Percentiles rank a stretch among this genome's conserved stretches.
Conservation (phyloP, 2,888 invertebrate genomes). For the Agriopis marginaria region DNA sequence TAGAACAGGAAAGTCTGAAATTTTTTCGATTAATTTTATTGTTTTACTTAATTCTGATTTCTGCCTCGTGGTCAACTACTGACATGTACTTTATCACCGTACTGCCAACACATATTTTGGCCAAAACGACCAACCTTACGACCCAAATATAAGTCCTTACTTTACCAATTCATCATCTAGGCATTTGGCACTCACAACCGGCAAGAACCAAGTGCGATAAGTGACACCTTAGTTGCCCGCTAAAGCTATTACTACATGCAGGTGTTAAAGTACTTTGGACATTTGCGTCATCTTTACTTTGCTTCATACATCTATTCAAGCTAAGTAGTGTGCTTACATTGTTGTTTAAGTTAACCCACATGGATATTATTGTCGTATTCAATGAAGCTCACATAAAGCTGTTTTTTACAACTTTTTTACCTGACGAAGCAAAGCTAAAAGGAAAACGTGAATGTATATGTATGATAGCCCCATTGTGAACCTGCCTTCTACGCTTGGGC, state of each 20-base stretch:
- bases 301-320: slow-evolving; percentile 9
- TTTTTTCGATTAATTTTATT: too few species aligned
- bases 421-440: too few species aligned
- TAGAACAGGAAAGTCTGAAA: too few species aligned
- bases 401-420: background rate
- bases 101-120: too few species aligned
- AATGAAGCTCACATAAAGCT: background rate
- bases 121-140: too few species aligned
- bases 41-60: too few species aligned
- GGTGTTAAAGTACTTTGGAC: slow-evolving; percentile 28
- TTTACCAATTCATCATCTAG: background rate
- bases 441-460: too few species aligned
- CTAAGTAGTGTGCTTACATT: slow-evolving; percentile 15
- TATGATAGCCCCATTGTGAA: too few species aligned
- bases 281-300: slow-evolving; percentile 19
- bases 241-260: slow-evolving; percentile 30
- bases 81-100: too few species aligned
- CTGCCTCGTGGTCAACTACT: too few species aligned
- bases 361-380: slow-evolving; percentile 2
- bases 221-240: slow-evolving; percentile 10
- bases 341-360: slow-evolving; percentile 5
- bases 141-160: background rate
- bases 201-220: slow-evolving; percentile 17
- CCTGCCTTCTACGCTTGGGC: too few species aligned
- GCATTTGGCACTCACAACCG: background rate